Evolutionary conservation across 2,888 invertebrate genomes (phyloP).

Genomic region (Brenthis daphne): DNA sequence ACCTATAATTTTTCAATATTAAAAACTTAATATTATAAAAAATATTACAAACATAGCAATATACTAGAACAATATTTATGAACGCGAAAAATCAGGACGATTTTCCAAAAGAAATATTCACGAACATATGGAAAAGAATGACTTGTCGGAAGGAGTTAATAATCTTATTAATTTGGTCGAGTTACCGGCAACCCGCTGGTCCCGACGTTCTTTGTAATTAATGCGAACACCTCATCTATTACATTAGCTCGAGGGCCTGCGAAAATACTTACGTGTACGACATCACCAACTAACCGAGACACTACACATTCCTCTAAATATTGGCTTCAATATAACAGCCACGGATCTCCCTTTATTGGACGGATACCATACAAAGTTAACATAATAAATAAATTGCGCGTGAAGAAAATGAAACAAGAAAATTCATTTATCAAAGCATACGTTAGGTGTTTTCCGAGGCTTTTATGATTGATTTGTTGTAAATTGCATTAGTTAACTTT

Average conservation of each 20-base stretch:
- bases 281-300: constrained; percentile 57
- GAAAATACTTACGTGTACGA: constrained; percentile 65
- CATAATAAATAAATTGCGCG: constrained; percentile 77
- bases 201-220: constrained; percentile 81
- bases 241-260: constrained; percentile 77
- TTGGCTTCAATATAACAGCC: constrained; percentile 13
- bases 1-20: too few relatives aligned
- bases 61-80: too few relatives aligned
- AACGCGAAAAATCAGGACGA: constrained; percentile 13
- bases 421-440: constrained; percentile 75
- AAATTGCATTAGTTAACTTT: constrained; percentile 39
- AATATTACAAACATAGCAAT: too few relatives aligned
- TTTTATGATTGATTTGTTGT: constrained; percentile 54
- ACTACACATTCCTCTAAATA: constrained; percentile 43
- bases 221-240: constrained; percentile 81
- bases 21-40: too few relatives aligned
- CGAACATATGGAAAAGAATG: constrained; percentile 61
- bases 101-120: constrained; percentile 16
- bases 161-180: constrained; percentile 78
- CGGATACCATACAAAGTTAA: constrained; percentile 61
- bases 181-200: constrained; percentile 68
- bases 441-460: constrained; percentile 44
- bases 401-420: constrained; percentile 75
- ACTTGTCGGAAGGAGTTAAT: constrained; percentile 79
- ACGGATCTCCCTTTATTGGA: constrained; percentile 54